Percentiles rank a stretch among this genome's conserved stretches.
Conservation (phyloP, 2,888 invertebrate species). For the Drosophila meridionalis region DNA sequence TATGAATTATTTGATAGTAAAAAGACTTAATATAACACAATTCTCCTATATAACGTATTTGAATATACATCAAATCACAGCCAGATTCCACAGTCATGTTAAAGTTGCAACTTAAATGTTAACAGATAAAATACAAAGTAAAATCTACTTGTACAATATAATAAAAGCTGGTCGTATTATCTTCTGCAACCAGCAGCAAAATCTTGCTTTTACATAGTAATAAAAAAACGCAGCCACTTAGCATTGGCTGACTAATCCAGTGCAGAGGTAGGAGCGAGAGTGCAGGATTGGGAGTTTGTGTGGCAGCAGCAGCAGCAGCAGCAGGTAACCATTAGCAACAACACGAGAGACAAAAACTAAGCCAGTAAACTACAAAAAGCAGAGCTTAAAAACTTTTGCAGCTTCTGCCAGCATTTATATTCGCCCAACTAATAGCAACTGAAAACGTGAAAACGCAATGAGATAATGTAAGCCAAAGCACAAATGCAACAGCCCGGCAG, state of each 20-base stretch:
- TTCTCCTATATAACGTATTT: background rate
- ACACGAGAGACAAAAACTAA: slow-evolving; percentile 18
- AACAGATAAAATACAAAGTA: background rate
- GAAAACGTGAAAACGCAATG: slow-evolving; percentile 40
- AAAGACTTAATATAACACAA: background rate
- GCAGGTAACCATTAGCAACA: slow-evolving; percentile 39
- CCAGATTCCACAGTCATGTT: background rate
- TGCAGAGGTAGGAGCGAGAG: background rate
- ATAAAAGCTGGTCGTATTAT: background rate
- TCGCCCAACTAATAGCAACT: slow-evolving; percentile 39
- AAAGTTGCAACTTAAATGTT: background rate
- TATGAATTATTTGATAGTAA: background rate
- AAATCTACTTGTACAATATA: background rate
- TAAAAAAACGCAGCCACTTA: slow-evolving; percentile 32
- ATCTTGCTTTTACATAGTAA: background rate
- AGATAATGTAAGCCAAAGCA: slow-evolving; percentile 51
- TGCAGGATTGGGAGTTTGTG: background rate
- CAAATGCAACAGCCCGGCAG: background rate
- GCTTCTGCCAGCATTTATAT: slow-evolving; percentile 46
- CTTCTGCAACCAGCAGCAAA: background rate
- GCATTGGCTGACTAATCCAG: slow-evolving; percentile 26
- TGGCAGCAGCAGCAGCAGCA: slow-evolving; percentile 26
- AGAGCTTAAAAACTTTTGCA: slow-evolving; percentile 35
- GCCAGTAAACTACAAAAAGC: slow-evolving; percentile 23
- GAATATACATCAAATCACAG: background rate